Base-by-base conservation (phyloP, 2,888 invertebrate genomes). In the Chrysomela aeneicollis region DNA sequence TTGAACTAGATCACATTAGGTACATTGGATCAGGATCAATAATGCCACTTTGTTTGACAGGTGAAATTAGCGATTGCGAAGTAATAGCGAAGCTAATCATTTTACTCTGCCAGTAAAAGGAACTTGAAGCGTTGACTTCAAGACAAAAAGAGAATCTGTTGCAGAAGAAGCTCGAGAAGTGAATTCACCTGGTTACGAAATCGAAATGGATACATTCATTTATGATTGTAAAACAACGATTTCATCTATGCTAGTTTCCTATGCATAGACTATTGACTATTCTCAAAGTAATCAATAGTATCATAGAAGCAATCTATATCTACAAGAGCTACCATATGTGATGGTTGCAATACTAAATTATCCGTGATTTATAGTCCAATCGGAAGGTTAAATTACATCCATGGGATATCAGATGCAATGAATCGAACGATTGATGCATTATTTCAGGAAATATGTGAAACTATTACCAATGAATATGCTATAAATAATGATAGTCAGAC, bases 401-500 rank as follows among this genome's bases (percentile, higher is more conserved):
- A 52, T 52, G 15, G 22, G 32, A 17, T 15, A 32, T 54, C 54
- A 54, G 10, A 18, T 19, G 35, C 54, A 37, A 54, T 54, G 19
- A 35, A 37, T 54, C 37, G 42, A 42, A 42, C 42, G n/a, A 42
- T 42, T 42, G 42, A 49, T 22, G 46, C 57, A 26, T 26, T 57
- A 37, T 46, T 42, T 57, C 46, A 57, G 57, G 46, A 57, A 47
- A 57, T 57, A 57, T 57, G 47, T 17, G 18, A 26, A 42, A 32
- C 57, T 57, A 57, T 57, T 57, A 26, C 37, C 46, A 18, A 57
- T 57, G 12, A 30, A 26, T 30, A 57, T 46, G 57, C 18, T 46
- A 37, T 57, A 57, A 57, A 57, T 47, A 57, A 57, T 57, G 17
- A 15, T 3, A 46, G 15, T 26, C 18, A 6, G 57, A 46, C 57